A percentile compares a stretch with the other conserved stretches of the same genome.
phyloP scores from a whole-genome alignment of 2,113 vertebrate species.

The Ivindomyrus marchei region DNA sequence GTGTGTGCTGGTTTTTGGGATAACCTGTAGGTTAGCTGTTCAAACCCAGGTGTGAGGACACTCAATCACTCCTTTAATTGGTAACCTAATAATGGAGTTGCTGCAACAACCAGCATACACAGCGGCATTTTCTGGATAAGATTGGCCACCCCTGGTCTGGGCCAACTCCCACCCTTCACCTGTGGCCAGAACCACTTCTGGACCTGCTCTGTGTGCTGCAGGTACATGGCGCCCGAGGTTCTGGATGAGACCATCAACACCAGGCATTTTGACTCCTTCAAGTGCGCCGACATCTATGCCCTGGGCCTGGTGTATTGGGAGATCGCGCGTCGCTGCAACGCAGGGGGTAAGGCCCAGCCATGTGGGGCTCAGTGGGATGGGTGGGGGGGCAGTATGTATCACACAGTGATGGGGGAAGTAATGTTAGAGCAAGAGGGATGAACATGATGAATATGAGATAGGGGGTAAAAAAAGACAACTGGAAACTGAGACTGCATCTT shows the following conservation, averaged over 20 bases:
- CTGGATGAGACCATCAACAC: conserved; percentile 97
- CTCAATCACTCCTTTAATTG: neutral
- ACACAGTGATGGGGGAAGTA: neutral
- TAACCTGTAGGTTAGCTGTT: neutral
- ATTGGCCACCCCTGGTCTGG: neutral
- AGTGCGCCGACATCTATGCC: conserved; percentile 94
- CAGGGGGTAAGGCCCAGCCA: conserved; percentile 69
- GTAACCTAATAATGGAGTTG: neutral
- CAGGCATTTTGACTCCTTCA: conserved; percentile 98
- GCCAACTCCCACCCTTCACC: neutral
- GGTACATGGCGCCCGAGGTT: conserved; percentile 98
- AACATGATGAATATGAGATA: neutral
- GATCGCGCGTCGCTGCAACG: conserved; percentile 86
- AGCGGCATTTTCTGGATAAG: neutral
- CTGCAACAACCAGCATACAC: neutral
- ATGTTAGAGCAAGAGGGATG: neutral
- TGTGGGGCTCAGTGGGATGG: neutral
- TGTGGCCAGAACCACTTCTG: neutral
- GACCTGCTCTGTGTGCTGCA: conserved; percentile 40
- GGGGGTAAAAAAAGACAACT: neutral
- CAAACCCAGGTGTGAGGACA: neutral
- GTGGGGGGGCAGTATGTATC: neutral
- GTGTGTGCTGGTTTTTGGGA: neutral
- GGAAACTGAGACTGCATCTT: neutral
- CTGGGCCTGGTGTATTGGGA: conserved; percentile 97